Evolutionary conservation across 2,888 invertebrate species (phyloP).

Genomic region (Andrena fulva): DNA sequence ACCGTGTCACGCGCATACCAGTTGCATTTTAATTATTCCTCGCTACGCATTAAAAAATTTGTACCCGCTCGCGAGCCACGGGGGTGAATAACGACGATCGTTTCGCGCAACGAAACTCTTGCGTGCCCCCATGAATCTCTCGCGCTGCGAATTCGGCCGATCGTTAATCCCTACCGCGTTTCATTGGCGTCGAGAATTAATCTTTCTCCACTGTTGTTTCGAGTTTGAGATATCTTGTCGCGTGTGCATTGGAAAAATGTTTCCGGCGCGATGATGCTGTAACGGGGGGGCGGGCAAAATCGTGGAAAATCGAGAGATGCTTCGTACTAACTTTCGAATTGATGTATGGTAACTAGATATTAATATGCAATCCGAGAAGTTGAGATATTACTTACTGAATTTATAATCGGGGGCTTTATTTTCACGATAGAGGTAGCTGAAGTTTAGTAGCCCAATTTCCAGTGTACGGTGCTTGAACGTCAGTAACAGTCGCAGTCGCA

Average conservation of each 20-base stretch:
- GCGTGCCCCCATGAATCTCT: slow-evolving; percentile 25
- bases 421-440: too few relatives aligned
- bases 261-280: background rate
- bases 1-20: slow-evolving; percentile 54
- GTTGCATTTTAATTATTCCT: slow-evolving; percentile 58
- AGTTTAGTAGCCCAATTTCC: too few relatives aligned
- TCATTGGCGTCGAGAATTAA: slow-evolving; percentile 1
- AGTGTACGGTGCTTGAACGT: too few relatives aligned
- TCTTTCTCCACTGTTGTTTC: background rate
- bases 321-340: too few relatives aligned
- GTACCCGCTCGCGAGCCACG: background rate
- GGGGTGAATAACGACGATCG: slow-evolving; percentile 36
- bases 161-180: slow-evolving; percentile 13
- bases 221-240: background rate
- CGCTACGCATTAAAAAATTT: slow-evolving; percentile 50
- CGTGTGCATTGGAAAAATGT: slow-evolving; percentile 7
- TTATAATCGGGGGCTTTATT: too few relatives aligned
- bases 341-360: too few relatives aligned
- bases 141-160: background rate
- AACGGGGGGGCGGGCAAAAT: too few relatives aligned
- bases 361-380: too few relatives aligned
- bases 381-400: too few relatives aligned
- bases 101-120: slow-evolving; percentile 27
- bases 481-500: too few relatives aligned
- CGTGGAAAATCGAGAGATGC: too few relatives aligned